Conservation (phyloP, 2,113 vertebrate species). For the Dendrocopos noguchii region DNA sequence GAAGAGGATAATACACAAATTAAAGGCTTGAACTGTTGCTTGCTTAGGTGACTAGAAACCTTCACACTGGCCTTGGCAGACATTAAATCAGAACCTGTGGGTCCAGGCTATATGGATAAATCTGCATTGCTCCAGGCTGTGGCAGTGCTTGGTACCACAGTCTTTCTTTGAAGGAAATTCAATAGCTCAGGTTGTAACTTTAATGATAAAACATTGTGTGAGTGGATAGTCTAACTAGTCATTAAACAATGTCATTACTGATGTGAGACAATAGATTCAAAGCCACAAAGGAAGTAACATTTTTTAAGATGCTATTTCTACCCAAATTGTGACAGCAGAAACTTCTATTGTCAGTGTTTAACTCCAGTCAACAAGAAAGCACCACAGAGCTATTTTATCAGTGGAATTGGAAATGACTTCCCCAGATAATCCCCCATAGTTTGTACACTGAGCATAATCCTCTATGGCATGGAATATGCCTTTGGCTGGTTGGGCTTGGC, state of each 20-base stretch:
- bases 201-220: not conserved
- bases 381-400: too few species aligned
- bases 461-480: not conserved
- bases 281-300: not conserved
- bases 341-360: not conserved
- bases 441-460: not conserved
- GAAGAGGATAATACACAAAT: not conserved
- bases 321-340: not conserved
- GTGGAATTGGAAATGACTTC: not conserved
- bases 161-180: not conserved
- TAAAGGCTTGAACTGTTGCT: not conserved
- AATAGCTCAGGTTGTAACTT: not conserved
- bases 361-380: not conserved
- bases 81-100: not conserved
- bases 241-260: not conserved
- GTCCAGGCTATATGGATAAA: not conserved
- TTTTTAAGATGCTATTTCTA: not conserved
- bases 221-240: not conserved
- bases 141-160: not conserved
- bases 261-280: not conserved
- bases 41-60: not conserved
- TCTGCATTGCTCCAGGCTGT: not conserved
- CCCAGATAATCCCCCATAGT: not conserved
- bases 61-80: not conserved
- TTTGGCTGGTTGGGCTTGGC: not conserved